Conservation (phyloP, 2,888 invertebrate species). For the Dryobotodes eremita region DNA sequence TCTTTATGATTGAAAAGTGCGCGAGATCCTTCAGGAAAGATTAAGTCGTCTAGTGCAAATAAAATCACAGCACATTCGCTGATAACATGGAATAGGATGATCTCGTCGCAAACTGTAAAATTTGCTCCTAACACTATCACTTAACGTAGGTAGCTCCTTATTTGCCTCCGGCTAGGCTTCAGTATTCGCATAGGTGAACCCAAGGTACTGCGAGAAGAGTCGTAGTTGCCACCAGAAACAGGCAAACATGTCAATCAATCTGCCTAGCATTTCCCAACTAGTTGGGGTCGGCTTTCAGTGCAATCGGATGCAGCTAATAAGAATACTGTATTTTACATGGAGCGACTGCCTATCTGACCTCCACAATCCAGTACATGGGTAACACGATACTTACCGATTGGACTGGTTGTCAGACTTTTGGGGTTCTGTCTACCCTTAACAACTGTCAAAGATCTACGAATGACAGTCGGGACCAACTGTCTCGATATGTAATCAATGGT, state of each 20-base stretch:
- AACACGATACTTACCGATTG: background rate
- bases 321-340: background rate
- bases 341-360: background rate
- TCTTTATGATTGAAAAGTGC: background rate
- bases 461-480: background rate
- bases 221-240: background rate
- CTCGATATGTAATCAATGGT: too few species aligned
- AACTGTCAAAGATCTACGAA: background rate
- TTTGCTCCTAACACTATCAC: too few species aligned
- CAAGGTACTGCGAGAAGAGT: background rate
- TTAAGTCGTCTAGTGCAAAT: background rate
- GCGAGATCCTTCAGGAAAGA: too few species aligned
- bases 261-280: background rate
- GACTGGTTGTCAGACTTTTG: background rate
- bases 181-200: too few species aligned
- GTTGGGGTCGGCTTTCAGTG: too few species aligned
- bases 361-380: background rate
- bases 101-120: too few species aligned
- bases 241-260: background rate
- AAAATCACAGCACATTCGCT: background rate
- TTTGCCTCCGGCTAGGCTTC: too few species aligned
- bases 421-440: background rate
- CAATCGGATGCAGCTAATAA: too few species aligned
- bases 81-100: background rate
- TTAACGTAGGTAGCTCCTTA: too few species aligned